These are phyloP conservation scores for Danaus chrysippus DNA, from an alignment of 2,888 invertebrate genomes.

Conservation along the genomic window DNA sequence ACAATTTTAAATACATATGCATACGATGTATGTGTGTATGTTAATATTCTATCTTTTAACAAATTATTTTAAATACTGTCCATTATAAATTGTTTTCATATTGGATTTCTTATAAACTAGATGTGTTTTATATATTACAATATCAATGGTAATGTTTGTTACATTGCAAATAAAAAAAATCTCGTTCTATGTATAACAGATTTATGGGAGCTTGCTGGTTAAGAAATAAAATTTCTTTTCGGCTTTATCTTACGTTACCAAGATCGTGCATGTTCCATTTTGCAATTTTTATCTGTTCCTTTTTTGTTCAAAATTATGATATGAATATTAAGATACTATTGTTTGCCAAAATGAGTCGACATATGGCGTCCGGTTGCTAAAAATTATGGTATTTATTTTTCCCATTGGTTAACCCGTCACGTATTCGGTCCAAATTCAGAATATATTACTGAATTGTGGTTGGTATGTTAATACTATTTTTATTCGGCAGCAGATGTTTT, in stretches of 20 bases:
- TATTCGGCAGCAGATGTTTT: background rate
- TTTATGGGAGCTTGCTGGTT: too few relatives aligned
- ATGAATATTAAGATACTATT: conserved; percentile 33
- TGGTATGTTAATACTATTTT: background rate
- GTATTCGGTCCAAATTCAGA: conserved; percentile 17
- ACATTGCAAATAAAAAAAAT: too few relatives aligned
- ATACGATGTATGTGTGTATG: too few relatives aligned
- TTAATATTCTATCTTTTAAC: too few relatives aligned
- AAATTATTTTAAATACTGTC: too few relatives aligned
- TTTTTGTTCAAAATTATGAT: conserved; percentile 23
- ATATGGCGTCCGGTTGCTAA: conserved; percentile 24
- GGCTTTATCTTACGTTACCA: background rate
- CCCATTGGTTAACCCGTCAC: conserved; percentile 28
- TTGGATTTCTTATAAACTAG: too few relatives aligned
- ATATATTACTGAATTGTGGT: background rate
- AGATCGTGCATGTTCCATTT: conserved; percentile 10
- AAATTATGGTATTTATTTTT: conserved; percentile 27
- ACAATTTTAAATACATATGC: too few relatives aligned
- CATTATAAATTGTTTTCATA: too few relatives aligned
- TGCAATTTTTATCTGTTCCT: conserved; percentile 17
- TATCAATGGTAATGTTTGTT: too few relatives aligned
- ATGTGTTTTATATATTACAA: too few relatives aligned
- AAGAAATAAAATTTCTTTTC: conserved; percentile 4
- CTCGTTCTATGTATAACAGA: too few relatives aligned
- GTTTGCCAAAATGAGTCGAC: conserved; percentile 26